Conservation (phyloP, 2,888 invertebrate genomes). For the Drosophila paranaensis region DNA sequence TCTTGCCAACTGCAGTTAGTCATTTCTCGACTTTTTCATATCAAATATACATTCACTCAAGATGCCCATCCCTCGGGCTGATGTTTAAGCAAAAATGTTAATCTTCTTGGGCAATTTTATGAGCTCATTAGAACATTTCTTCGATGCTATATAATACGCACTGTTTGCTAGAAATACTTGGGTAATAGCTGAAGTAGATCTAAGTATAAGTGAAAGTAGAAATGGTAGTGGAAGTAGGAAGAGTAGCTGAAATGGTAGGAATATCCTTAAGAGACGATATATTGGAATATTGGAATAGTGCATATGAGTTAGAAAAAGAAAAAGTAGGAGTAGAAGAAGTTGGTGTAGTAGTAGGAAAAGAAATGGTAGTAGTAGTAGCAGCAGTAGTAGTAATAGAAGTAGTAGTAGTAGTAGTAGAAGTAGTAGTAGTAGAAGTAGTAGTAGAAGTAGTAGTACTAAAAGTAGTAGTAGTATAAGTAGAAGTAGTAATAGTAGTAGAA, state of each 20-base stretch:
- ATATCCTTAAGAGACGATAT: background rate
- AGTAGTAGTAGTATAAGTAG: background rate
- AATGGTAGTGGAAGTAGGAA: background rate
- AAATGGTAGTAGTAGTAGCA: background rate
- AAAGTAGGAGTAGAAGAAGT: background rate
- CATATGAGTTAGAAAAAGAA: background rate
- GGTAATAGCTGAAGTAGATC: background rate
- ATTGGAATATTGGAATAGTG: background rate
- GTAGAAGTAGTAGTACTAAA: background rate
- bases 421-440: background rate
- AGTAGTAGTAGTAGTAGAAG: background rate
- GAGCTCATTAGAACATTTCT: conserved; percentile 15
- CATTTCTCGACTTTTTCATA: conserved; percentile 12
- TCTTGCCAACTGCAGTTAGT: conserved; percentile 18
- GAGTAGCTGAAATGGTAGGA: background rate
- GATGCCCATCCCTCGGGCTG: background rate
- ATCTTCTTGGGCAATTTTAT: conserved; percentile 5
- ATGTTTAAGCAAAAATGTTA: conserved; percentile 3
- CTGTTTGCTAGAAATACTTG: background rate
- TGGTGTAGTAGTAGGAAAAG: background rate
- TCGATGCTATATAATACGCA: background rate
- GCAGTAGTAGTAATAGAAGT: background rate
- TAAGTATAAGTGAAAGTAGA: background rate
- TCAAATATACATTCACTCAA: background rate
- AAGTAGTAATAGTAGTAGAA: background rate